A percentile compares a stretch with the other conserved stretches of the same genome.
phyloP scores from a whole-genome alignment of 2,113 vertebrate genomes.

The Notarius lentiginosus region DNA sequence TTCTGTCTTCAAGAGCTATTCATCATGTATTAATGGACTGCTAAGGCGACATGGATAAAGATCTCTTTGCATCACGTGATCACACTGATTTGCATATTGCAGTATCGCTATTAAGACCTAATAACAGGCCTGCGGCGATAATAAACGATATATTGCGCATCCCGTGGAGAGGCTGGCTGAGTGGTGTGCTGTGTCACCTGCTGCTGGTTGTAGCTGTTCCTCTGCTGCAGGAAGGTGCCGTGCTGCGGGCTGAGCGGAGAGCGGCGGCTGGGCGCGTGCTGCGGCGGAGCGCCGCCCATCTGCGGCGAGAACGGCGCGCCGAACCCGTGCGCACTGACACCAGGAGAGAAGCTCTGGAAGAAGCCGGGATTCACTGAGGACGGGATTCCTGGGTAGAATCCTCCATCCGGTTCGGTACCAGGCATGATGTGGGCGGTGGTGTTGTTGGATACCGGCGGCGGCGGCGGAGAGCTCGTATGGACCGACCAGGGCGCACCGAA shows the following conservation, averaged over 20 bases:
- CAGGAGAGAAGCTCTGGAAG: conserved; percentile 90
- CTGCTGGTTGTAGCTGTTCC: conserved; percentile 90
- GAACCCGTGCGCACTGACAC: conserved; percentile 81
- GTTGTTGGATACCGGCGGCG: conserved; percentile 71
- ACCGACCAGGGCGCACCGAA: conserved; percentile 95
- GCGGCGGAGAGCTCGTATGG: conserved; percentile 83
- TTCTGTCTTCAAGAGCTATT: neutral
- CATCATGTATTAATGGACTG: neutral
- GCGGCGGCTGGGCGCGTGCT: conserved; percentile 79
- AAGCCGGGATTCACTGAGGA: conserved; percentile 93
- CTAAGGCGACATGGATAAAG: neutral
- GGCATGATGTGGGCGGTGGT: conserved; percentile 69
- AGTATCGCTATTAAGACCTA: neutral
- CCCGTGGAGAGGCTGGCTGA: neutral
- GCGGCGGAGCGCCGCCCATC: conserved; percentile 84
- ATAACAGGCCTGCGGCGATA: neutral
- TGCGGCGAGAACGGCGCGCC: conserved; percentile 86
- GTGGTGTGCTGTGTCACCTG: conserved; percentile 75
- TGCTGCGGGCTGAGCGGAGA: conserved; percentile 90
- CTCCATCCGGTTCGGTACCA: conserved; percentile 81
- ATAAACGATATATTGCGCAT: neutral
- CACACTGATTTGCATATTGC: neutral
- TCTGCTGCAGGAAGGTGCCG: conserved; percentile 88
- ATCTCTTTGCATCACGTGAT: neutral
- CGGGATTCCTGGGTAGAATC: conserved; percentile 88